These are phyloP conservation scores for Anoplolepis gracilipes DNA, from an alignment of 1,140 invertebrate species.

Conservation along the genomic window DNA sequence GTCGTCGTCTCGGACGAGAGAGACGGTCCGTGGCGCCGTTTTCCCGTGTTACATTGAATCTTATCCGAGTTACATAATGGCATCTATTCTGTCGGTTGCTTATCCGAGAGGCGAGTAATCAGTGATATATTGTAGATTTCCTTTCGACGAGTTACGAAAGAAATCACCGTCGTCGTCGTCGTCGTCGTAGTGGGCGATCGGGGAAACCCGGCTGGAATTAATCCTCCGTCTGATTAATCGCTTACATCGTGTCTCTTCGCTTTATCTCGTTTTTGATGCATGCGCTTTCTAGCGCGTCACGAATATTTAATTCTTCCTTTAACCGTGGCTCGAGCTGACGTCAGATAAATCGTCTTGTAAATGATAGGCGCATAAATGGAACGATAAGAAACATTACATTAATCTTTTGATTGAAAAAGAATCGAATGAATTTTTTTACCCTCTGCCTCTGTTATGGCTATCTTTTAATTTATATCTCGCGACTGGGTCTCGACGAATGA, in stretches of 20 bases:
- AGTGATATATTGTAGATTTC: conserved; percentile 53
- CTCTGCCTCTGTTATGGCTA: neutral
- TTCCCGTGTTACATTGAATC: conserved; percentile 25
- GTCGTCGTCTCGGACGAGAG: neutral
- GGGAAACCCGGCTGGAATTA: neutral
- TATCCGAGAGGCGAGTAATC: conserved; percentile 45
- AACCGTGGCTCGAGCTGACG: neutral
- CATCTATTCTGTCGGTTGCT: conserved; percentile 31
- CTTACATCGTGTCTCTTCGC: conserved; percentile 36
- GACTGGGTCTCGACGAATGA: too few species aligned
- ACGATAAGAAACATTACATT: conserved; percentile 33
- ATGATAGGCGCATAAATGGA: conserved; percentile 47
- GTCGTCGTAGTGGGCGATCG: conserved; percentile 6
- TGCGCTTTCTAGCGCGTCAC: conserved; percentile 46
- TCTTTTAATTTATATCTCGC: neutral
- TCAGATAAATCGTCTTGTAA: conserved; percentile 46
- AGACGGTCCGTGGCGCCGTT: neutral
- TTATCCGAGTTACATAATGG: conserved; percentile 20
- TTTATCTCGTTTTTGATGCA: conserved; percentile 56
- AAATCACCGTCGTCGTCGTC: conserved; percentile 24
- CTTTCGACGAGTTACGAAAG: conserved; percentile 46
- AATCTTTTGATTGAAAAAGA: conserved; percentile 10
- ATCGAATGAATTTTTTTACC: neutral
- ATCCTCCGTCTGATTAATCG: conserved; percentile 44
- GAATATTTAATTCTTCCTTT: conserved; percentile 48